phyloP scores from a whole-genome alignment of 2,888 invertebrate species.

The Geophilus truncorum region DNA sequence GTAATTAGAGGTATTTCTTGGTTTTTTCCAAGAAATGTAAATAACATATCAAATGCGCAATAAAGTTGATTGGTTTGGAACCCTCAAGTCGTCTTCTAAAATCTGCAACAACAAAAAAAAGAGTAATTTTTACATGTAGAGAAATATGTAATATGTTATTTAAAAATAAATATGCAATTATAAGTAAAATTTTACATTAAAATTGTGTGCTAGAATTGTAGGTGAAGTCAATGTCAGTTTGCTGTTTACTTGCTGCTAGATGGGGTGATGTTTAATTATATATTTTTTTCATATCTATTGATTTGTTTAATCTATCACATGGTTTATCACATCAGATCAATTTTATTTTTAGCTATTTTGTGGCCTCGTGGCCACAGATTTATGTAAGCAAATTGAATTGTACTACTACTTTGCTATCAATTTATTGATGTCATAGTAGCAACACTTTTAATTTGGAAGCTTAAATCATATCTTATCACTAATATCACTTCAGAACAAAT shows the following conservation, averaged over 20 bases:
- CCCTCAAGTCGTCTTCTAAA: neutral
- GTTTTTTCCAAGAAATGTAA: too few relatives aligned
- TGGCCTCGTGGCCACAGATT: too few relatives aligned
- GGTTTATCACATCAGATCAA: too few relatives aligned
- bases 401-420: neutral
- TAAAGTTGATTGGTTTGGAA: neutral
- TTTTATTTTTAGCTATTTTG: neutral
- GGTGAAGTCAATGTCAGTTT: neutral
- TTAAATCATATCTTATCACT: too few relatives aligned
- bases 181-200: neutral
- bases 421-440: neutral
- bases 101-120: neutral
- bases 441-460: too few relatives aligned
- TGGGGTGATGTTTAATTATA: neutral
- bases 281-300: neutral
- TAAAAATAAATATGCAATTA: neutral
- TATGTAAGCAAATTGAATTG: too few relatives aligned
- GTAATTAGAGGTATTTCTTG: too few relatives aligned
- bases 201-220: neutral
- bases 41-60: too few relatives aligned
- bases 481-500: too few relatives aligned
- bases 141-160: neutral
- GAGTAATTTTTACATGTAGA: neutral
- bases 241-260: neutral
- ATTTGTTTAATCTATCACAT: too few relatives aligned